Evolutionary conservation across 2,797 vertebrate genomes (phyloP).

Genomic region (Arrhamphus sclerolepis): DNA sequence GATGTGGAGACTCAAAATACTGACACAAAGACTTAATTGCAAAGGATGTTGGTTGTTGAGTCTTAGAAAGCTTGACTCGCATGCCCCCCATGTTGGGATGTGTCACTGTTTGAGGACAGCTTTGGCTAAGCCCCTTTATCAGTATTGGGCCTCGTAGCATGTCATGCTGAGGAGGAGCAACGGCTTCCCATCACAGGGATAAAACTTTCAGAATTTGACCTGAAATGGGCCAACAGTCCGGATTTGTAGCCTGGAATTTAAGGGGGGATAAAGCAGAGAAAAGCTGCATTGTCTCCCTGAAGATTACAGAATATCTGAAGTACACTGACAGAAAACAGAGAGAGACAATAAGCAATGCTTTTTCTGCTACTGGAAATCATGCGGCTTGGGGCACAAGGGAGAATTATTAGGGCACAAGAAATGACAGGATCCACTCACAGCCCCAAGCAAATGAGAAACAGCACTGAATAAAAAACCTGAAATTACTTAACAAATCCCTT

Average conservation of each 20-base stretch:
- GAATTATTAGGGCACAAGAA: not conserved
- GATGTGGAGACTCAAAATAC: slow-evolving; percentile 48
- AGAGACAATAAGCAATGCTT: not conserved
- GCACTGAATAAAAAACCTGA: slow-evolving; percentile 9
- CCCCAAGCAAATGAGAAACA: slow-evolving; percentile 7
- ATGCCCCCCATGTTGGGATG: slow-evolving; percentile 20
- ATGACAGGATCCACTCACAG: slow-evolving; percentile 15
- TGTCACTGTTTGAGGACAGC: slow-evolving; percentile 43
- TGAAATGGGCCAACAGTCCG: slow-evolving; percentile 29
- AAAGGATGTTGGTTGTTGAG: slow-evolving; percentile 39
- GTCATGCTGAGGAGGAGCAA: slow-evolving; percentile 7
- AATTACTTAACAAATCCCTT: slow-evolving; percentile 10
- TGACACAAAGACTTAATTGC: slow-evolving; percentile 71
- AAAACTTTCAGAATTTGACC: slow-evolving; percentile 28
- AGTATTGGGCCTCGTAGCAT: slow-evolving; percentile 25
- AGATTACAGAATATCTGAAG: slow-evolving; percentile 6
- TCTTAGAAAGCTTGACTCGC: slow-evolving; percentile 55
- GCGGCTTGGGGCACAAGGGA: not conserved
- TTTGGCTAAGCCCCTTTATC: slow-evolving; percentile 32
- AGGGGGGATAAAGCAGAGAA: no score
- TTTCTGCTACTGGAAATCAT: slow-evolving; percentile 8
- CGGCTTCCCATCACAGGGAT: slow-evolving; percentile 24
- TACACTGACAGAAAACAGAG: slow-evolving; percentile 9
- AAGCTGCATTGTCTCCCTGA: not conserved
- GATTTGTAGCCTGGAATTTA: not conserved